Base-by-base conservation (phyloP, 2,113 vertebrate species). In the Lasiurus borealis region DNA sequence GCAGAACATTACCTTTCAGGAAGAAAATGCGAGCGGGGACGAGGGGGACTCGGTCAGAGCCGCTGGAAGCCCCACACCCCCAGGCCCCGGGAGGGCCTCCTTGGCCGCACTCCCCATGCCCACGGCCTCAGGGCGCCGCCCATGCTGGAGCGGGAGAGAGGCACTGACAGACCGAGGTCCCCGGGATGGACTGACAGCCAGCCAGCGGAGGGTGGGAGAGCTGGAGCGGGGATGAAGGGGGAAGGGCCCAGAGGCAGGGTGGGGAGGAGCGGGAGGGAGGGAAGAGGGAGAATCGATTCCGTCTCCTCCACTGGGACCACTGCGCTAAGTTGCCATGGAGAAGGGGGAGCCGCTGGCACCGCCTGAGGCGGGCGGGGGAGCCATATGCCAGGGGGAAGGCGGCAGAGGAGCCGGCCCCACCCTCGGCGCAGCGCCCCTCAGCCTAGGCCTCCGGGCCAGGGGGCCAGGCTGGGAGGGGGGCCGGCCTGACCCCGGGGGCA, bases 261-360 rank as follows among this genome's bases (percentile, higher is more conserved):
- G 96, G 96, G 68, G 15, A 34, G 40, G 16, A 2, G 44, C 57
- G 57, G 50, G 93, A 93, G 95, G 96, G 94, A 95, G 80, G 88
- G 87, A 89, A 94, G 95, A 90, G 85, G 94, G 96, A 95, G 97
- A 97, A 96, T 69, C 19, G 97, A 95, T 97, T 97, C 93, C 95
- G 68, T 96, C 96, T 97, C 95, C 52, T 71, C 96, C 90, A 77
- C 95, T 96, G 96, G 97, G 97, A 98, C 97, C 54, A 18, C 94
- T 96, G 94, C 75, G 96, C 97, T 93, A 97, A 98, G 98, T 95
- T 98, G 97, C 98, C 98, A 98, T 98, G 97, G 98, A 98, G 98
- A 98, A 98, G 96, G 96, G 96, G 97, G 97, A 98, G 97, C 97
- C 94, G 97, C 97, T 96, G 95, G 95, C 97, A 95, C 95, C 88